These are phyloP conservation scores for Camponotus vicinus DNA, from an alignment of 1,140 invertebrate genomes.

Conservation along the genomic window DNA sequence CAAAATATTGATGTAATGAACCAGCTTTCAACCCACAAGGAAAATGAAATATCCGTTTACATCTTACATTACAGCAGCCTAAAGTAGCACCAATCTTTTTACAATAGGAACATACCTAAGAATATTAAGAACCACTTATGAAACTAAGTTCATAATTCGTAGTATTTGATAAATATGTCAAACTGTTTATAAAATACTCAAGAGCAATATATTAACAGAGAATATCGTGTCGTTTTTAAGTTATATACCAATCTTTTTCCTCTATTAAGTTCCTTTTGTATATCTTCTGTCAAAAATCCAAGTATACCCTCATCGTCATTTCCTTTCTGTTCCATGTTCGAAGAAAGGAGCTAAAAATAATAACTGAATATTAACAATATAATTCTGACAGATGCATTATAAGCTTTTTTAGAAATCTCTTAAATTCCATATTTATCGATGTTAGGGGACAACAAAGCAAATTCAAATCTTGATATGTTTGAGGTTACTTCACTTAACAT, in stretches of 20 bases:
- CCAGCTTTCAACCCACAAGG: constrained; percentile 88
- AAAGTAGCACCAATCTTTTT: constrained; percentile 88
- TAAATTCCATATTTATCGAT: not conserved
- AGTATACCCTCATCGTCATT: constrained; percentile 88
- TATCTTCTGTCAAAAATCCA: constrained; percentile 88
- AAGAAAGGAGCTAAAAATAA: constrained; percentile 87
- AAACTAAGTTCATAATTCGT: not conserved
- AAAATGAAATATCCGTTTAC: constrained; percentile 88
- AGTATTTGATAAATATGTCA: not conserved
- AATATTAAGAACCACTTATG: not conserved
- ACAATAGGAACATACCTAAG: constrained; percentile 88
- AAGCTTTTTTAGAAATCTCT: not conserved
- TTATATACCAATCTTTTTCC: constrained; percentile 86
- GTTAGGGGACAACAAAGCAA: not conserved
- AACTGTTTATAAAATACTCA: constrained; percentile 25
- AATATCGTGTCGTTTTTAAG: constrained; percentile 58
- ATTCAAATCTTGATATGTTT: not conserved
- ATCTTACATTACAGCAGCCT: constrained; percentile 87
- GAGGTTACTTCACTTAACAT: not conserved
- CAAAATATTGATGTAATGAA: constrained; percentile 88
- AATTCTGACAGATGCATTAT: not conserved
- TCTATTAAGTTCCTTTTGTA: constrained; percentile 87
- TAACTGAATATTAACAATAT: not conserved
- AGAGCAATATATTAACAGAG: not conserved
- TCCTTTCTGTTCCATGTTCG: constrained; percentile 88